These are phyloP conservation scores for Xylophagus ater DNA, from an alignment of 2,888 invertebrate species.

Conservation along the genomic window DNA sequence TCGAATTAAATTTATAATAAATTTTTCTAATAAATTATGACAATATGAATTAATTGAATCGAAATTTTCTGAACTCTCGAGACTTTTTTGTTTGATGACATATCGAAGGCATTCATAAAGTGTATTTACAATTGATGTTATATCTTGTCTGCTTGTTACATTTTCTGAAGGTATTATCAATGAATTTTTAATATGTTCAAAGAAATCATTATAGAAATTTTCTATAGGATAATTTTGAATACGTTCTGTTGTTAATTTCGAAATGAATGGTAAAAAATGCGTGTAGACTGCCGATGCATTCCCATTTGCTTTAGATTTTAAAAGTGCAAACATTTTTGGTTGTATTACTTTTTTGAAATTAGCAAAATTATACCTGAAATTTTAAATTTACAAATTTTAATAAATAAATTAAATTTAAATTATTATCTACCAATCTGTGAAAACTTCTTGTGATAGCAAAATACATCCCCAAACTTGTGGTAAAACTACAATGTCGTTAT, in stretches of 20 bases:
- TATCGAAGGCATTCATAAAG: conserved; percentile 66
- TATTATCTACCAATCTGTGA: conserved; percentile 39
- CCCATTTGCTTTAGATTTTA: conserved; percentile 64
- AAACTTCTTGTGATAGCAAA: conserved; percentile 47
- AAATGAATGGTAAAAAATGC: conserved; percentile 64
- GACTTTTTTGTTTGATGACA: conserved; percentile 43
- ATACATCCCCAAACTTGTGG: conserved; percentile 65
- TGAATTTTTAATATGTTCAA: conserved; percentile 57
- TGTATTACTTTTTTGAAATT: conserved; percentile 63
- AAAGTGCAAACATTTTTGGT: conserved; percentile 55
- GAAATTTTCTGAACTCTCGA: too few species aligned
- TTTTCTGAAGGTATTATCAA: conserved; percentile 48
- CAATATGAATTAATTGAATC: too few species aligned
- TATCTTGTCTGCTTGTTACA: conserved; percentile 54
- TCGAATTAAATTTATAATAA: conserved; percentile 38
- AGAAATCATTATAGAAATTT: conserved; percentile 53
- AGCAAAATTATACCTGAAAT: conserved; percentile 40
- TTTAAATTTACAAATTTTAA: neutral
- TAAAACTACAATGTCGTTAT: conserved; percentile 54
- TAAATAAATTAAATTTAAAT: conserved; percentile 4
- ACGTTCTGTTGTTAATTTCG: conserved; percentile 41
- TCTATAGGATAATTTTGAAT: conserved; percentile 25
- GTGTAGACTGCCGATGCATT: conserved; percentile 63
- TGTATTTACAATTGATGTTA: conserved; percentile 52
- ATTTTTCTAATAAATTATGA: conserved; percentile 23